phyloP scores from a whole-genome alignment of 2,888 invertebrate species.

The Euplexia lucipara region DNA sequence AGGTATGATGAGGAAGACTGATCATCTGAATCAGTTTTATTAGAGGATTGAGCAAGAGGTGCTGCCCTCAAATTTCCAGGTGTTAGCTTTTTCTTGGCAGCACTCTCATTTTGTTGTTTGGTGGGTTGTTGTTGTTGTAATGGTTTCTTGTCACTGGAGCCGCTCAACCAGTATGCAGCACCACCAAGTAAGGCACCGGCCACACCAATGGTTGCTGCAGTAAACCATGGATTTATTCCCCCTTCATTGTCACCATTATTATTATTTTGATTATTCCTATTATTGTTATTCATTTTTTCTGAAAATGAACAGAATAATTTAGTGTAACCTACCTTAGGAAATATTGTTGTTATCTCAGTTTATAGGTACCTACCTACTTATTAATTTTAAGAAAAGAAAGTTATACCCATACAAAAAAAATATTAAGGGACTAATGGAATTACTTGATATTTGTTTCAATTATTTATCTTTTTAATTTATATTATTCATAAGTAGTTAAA shows the following conservation, averaged over 20 bases:
- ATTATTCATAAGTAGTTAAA: too few relatives aligned
- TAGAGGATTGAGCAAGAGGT: not conserved
- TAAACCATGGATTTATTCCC: slow-evolving; percentile 25
- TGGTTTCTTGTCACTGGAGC: not conserved
- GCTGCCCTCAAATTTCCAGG: not conserved
- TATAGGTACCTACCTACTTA: too few relatives aligned
- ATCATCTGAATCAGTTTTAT: not conserved
- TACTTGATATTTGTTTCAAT: too few relatives aligned
- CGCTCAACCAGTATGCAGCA: slow-evolving; percentile 46
- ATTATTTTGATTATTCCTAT: slow-evolving; percentile 24
- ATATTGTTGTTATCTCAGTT: not conserved
- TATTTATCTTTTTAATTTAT: too few relatives aligned
- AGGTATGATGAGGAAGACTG: slow-evolving; percentile 41
- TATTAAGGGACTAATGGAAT: too few relatives aligned
- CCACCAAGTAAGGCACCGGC: slow-evolving; percentile 53
- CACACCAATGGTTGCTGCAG: slow-evolving; percentile 45
- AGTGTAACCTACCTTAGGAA: not conserved
- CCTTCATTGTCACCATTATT: not conserved
- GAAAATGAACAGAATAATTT: not conserved
- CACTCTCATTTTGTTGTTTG: too few relatives aligned
- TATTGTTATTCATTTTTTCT: slow-evolving; percentile 42
- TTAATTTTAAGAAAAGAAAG: too few relatives aligned
- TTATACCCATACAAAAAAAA: too few relatives aligned
- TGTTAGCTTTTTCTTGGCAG: not conserved
- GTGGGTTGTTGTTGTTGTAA: not conserved